These are phyloP conservation scores for Myotis lucifugus DNA, from an alignment of 2,113 vertebrate genomes.

Conservation along the genomic window DNA sequence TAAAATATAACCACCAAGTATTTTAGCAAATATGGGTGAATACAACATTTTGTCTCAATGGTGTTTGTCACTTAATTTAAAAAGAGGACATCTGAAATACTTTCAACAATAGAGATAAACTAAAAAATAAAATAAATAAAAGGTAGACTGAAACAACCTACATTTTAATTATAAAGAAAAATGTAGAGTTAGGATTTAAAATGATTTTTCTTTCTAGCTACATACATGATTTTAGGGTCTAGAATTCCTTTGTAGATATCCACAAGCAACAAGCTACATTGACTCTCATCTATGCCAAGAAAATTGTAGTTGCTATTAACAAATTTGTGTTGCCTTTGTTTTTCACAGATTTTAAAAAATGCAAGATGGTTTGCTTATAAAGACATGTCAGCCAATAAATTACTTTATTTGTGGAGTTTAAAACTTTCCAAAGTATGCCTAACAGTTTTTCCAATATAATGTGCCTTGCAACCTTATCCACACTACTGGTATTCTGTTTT, in stretches of 20 bases:
- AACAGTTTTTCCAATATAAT: neutral
- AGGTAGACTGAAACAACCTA: neutral
- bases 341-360: neutral
- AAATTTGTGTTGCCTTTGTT: neutral
- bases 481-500: neutral
- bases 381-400: neutral
- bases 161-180: neutral
- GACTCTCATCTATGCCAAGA: neutral
- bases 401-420: neutral
- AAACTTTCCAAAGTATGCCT: neutral
- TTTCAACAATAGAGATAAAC: too few species aligned
- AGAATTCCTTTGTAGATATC: neutral
- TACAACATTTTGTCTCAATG: constrained; percentile 37
- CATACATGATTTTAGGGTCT: neutral
- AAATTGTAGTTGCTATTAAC: neutral
- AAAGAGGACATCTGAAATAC: too few species aligned
- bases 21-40: neutral
- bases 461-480: neutral
- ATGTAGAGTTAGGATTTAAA: neutral
- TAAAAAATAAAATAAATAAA: neutral
- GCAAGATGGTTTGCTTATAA: neutral
- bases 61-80: neutral
- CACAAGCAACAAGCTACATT: neutral
- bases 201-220: neutral
- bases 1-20: neutral